Evolutionary conservation across 2,888 invertebrate genomes (phyloP).

Genomic region (Eremobia ochroleuca): DNA sequence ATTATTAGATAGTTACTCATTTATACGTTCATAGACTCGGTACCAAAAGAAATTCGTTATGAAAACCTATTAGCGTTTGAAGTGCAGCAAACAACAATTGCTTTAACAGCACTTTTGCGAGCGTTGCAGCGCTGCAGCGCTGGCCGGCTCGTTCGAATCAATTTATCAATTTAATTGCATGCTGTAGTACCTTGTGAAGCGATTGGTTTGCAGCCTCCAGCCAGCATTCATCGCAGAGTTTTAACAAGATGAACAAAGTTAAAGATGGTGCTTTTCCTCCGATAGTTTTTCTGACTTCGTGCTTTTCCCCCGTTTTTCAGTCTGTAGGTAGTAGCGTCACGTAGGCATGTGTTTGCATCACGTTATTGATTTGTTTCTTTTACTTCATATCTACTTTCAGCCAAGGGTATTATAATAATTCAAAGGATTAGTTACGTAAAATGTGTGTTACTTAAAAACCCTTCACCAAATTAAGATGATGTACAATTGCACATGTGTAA

Average conservation of each 20-base stretch:
- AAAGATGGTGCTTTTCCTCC: conserved; percentile 21
- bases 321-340: neutral
- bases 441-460: neutral
- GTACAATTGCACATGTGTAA: neutral
- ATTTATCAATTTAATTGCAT: conserved; percentile 57
- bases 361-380: neutral
- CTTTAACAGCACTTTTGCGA: conserved; percentile 46
- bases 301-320: neutral
- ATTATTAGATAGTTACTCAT: neutral
- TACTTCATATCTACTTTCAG: neutral
- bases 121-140: conserved; percentile 32
- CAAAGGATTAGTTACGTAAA: neutral
- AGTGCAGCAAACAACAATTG: conserved; percentile 52
- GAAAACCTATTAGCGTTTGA: conserved; percentile 53
- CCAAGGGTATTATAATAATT: no score
- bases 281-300: conserved; percentile 14
- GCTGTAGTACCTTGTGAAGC: conserved; percentile 33
- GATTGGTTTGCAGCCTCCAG: conserved; percentile 37
- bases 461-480: neutral
- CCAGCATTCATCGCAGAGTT: conserved; percentile 25
- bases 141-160: conserved; percentile 40
- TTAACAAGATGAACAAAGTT: conserved; percentile 51
- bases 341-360: neutral
- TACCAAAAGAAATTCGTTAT: conserved; percentile 28
- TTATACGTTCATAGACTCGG: neutral